A percentile compares a stretch with the other conserved stretches of the same genome.
Evolutionary conservation across 2,113 vertebrate species (phyloP).

Genomic region (Columba livia): DNA sequence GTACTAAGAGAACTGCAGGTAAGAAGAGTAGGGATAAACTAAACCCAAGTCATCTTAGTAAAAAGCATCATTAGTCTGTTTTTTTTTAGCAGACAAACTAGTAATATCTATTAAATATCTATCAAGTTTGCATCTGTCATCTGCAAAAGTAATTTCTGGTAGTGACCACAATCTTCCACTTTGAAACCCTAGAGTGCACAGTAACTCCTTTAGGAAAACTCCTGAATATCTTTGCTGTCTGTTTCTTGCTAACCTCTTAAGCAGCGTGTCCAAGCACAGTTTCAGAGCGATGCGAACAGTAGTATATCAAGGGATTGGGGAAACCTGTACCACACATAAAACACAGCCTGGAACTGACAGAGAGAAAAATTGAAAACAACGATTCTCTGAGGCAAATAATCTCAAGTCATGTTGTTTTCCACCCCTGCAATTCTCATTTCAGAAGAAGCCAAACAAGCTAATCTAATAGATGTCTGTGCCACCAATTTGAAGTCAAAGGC

Average conservation of each 20-base stretch:
- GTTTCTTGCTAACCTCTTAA: background rate
- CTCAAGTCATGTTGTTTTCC: slow-evolving; percentile 33
- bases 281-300: slow-evolving; percentile 20
- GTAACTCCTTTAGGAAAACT: background rate
- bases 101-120: background rate
- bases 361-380: slow-evolving; percentile 36
- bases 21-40: background rate
- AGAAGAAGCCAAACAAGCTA: slow-evolving; percentile 30
- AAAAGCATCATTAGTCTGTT: rapidly evolving
- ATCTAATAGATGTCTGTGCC: slow-evolving; percentile 27
- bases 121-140: background rate
- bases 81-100: background rate
- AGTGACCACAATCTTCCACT: background rate
- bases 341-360: slow-evolving; percentile 50
- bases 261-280: background rate
- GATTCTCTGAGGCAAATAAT: slow-evolving; percentile 57
- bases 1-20: background rate
- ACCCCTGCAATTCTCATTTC: slow-evolving; percentile 42
- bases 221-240: background rate
- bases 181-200: background rate
- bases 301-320: slow-evolving; percentile 13
- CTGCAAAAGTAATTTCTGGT: background rate
- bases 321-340: background rate
- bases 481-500: slow-evolving; percentile 51
- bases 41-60: background rate